Percentiles rank a stretch among this genome's conserved stretches.
Evolutionary conservation across 2,888 invertebrate species (phyloP).

Genomic region (Leptinotarsa tumamoca): DNA sequence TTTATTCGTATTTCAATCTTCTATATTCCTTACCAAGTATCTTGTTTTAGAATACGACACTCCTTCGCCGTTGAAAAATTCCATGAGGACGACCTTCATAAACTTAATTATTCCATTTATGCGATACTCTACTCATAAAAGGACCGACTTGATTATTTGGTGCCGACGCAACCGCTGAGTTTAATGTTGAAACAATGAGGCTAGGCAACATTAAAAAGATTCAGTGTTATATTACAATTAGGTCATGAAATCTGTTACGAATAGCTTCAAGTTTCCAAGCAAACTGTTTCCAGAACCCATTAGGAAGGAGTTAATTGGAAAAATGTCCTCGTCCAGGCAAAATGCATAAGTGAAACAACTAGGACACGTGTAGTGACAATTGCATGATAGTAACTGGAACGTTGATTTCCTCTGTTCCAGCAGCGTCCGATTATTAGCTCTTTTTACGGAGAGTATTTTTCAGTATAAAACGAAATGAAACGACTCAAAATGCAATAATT

Average conservation of each 20-base stretch:
- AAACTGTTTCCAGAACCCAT: background rate
- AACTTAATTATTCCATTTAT: constrained; percentile 13
- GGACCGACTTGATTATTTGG: constrained; percentile 9
- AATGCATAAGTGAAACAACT: background rate
- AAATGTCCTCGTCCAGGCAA: constrained; percentile 6
- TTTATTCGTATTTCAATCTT: too few relatives aligned
- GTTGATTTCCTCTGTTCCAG: background rate
- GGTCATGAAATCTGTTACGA: constrained; percentile 2
- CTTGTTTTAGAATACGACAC: background rate
- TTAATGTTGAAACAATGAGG: constrained; percentile 15
- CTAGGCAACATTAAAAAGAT: constrained; percentile 1
- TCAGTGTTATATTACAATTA: constrained; percentile 12
- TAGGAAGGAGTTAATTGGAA: constrained; percentile 8
- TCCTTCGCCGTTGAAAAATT: background rate
- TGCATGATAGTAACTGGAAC: background rate
- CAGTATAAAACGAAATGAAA: too few relatives aligned
- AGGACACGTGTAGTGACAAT: background rate
- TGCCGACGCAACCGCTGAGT: constrained; percentile 10
- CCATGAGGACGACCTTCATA: background rate
- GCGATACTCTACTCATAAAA: background rate
- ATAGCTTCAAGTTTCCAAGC: background rate
- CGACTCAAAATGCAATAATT: too few relatives aligned
- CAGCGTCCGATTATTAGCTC: too few relatives aligned
- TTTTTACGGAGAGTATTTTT: too few relatives aligned
- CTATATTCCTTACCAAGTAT: background rate